These are phyloP conservation scores for Psittacula derbiana DNA, from an alignment of 2,797 vertebrate genomes.

Conservation along the genomic window DNA sequence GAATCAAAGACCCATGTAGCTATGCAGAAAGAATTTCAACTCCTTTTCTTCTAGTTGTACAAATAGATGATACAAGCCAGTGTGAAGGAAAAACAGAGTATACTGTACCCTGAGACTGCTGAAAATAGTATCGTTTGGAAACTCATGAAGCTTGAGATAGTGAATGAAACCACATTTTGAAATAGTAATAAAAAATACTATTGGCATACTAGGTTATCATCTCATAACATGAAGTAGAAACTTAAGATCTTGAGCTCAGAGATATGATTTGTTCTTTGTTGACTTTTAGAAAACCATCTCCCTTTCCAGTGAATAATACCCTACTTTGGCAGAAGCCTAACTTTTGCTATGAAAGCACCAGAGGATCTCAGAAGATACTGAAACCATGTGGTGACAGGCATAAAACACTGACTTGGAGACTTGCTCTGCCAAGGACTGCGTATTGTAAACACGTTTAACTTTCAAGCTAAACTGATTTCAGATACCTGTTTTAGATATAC, in stretches of 20 bases:
- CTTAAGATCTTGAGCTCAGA: background rate
- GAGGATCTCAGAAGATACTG: background rate
- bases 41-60: background rate
- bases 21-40: background rate
- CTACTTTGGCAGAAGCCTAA: background rate
- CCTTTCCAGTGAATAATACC: background rate
- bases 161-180: background rate
- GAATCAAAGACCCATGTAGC: background rate
- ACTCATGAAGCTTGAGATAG: background rate
- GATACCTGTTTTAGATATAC: background rate
- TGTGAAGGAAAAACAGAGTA: background rate
- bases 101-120: background rate
- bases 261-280: background rate
- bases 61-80: background rate
- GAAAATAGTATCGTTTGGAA: background rate
- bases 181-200: background rate
- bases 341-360: background rate
- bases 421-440: background rate
- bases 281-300: background rate
- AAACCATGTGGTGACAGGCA: background rate
- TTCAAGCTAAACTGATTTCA: background rate
- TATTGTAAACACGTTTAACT: background rate
- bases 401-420: background rate
- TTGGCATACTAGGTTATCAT: background rate
- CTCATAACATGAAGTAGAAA: background rate